A percentile compares a stretch with the other conserved stretches of the same genome.
phyloP scores from a whole-genome alignment of 2,797 vertebrate genomes.

The Sebastes glaucus region DNA sequence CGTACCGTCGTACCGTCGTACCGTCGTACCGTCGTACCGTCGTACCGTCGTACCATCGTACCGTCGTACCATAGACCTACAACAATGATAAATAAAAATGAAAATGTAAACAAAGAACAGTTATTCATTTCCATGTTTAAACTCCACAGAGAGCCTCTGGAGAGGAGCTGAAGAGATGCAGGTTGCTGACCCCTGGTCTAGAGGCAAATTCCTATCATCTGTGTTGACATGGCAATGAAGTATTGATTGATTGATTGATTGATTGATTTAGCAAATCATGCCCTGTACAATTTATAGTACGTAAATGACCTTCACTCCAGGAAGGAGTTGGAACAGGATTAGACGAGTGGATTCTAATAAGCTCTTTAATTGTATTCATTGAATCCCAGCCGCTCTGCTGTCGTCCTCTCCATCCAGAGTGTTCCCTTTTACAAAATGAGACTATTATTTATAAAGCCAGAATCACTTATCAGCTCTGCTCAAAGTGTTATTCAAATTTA shows the following conservation, averaged over 20 bases:
- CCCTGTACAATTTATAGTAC: neutral
- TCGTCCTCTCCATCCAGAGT: conserved; percentile 41
- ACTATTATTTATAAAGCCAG: conserved; percentile 39
- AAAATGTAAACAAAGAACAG: too few species aligned
- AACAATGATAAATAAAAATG: too few species aligned
- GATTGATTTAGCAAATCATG: neutral
- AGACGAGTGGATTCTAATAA: neutral
- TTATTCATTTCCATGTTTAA: too few species aligned
- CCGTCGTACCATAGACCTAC: too few species aligned
- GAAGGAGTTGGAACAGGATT: neutral
- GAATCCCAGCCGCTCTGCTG: conserved; percentile 27
- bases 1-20: too few species aligned
- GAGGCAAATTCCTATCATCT: neutral
- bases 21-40: too few species aligned
- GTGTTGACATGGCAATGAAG: too few species aligned
- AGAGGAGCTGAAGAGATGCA: too few species aligned
- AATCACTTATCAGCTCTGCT: conserved; percentile 51
- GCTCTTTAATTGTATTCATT: neutral
- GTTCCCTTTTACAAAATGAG: conserved; percentile 28
- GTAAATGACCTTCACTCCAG: neutral
- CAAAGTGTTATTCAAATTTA: conserved; percentile 38
- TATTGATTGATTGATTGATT: neutral
- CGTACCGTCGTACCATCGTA: too few species aligned
- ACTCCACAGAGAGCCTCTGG: too few species aligned
- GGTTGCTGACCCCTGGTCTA: too few species aligned